Conservation (phyloP, 2,888 invertebrate genomes). For the Hydrotaea cyrtoneurina region DNA sequence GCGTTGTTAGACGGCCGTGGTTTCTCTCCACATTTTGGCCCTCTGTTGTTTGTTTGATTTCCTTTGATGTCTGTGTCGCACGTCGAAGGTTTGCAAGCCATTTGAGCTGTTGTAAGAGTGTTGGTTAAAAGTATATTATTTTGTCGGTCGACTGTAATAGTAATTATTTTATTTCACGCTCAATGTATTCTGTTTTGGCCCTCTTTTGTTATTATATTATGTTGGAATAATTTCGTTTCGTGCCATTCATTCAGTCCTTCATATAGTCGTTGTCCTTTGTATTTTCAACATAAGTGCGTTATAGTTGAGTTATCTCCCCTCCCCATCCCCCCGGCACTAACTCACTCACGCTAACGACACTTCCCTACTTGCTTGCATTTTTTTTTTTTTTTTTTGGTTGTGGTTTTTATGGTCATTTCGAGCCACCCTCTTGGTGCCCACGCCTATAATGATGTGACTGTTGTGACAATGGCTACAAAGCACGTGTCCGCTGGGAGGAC, state of each 20-base stretch:
- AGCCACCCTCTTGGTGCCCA: background rate
- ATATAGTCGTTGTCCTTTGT: background rate
- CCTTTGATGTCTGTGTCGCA: background rate
- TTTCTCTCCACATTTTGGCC: background rate
- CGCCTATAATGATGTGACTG: slow-evolving; percentile 9
- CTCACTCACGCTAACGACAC: background rate
- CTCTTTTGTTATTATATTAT: slow-evolving; percentile 53
- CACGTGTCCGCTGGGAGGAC: slow-evolving; percentile 23
- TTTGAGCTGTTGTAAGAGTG: background rate
- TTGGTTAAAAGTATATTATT: slow-evolving; percentile 50
- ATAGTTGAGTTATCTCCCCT: slow-evolving; percentile 3
- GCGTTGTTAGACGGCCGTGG: no score
- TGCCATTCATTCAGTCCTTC: background rate
- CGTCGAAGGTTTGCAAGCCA: background rate
- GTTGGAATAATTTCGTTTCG: slow-evolving; percentile 56
- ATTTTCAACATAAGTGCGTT: slow-evolving; percentile 12
- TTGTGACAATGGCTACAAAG: slow-evolving; percentile 23
- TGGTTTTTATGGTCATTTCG: slow-evolving; percentile 36
- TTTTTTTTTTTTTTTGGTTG: slow-evolving; percentile 1
- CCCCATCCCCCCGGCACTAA: background rate
- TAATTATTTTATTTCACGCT: slow-evolving; percentile 67
- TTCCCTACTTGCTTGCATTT: background rate
- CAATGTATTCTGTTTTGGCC: slow-evolving; percentile 60
- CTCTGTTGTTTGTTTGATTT: background rate
- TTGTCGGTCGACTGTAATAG: slow-evolving; percentile 37